phyloP scores from a whole-genome alignment of 2,888 invertebrate species.

The Scrobipalpa atriplicella region DNA sequence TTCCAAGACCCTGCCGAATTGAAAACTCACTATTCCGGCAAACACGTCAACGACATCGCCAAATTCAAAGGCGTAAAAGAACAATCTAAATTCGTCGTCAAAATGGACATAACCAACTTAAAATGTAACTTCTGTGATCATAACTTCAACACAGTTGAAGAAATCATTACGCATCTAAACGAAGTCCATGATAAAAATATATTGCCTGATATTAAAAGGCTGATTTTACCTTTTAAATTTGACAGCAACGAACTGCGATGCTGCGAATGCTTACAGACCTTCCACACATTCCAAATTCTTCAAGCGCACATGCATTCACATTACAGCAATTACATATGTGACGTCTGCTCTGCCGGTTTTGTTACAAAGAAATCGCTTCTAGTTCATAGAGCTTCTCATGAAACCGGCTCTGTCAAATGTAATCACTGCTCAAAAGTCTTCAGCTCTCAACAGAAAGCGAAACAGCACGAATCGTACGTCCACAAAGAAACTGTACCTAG shows the following conservation, averaged over 20 bases:
- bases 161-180: constrained; percentile 36
- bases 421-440: constrained; percentile 37
- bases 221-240: constrained; percentile 56
- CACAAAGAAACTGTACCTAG: constrained; percentile 55
- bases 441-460: constrained; percentile 47
- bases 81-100: constrained; percentile 44
- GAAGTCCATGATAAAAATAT: constrained; percentile 41
- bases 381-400: constrained; percentile 46
- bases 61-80: constrained; percentile 18
- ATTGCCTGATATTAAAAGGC: constrained; percentile 44
- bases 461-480: constrained; percentile 59
- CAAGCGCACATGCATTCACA: constrained; percentile 58
- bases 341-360: constrained; percentile 46
- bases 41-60: not conserved
- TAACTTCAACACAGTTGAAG: constrained; percentile 25
- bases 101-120: constrained; percentile 54
- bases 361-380: constrained; percentile 47
- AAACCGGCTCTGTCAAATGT: constrained; percentile 16
- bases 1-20: constrained; percentile 15
- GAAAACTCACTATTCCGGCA: constrained; percentile 13
- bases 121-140: constrained; percentile 30
- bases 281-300: constrained; percentile 44
- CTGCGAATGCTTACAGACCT: constrained; percentile 38
- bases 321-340: constrained; percentile 56
- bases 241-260: constrained; percentile 41